phyloP scores from a whole-genome alignment of 1,140 invertebrate genomes.

The Sitobion miscanthi region DNA sequence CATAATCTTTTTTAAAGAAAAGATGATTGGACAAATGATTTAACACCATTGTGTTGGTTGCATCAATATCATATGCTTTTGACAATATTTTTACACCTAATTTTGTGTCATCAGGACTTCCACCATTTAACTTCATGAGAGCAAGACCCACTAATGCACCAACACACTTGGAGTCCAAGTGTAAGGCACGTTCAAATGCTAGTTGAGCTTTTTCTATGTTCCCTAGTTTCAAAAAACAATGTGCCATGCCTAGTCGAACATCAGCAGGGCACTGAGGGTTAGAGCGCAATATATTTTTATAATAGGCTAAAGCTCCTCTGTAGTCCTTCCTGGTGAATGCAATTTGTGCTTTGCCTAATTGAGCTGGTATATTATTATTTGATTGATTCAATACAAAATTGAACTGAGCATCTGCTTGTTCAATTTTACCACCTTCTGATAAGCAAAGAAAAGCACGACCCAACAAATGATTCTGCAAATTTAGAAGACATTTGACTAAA shows the following conservation, averaged over 20 bases:
- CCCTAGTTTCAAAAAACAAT: constrained; percentile 96
- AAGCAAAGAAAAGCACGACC: constrained; percentile 98
- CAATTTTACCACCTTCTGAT: constrained; percentile 98
- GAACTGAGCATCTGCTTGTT: constrained; percentile 99
- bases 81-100: constrained; percentile 95
- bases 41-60: constrained; percentile 98
- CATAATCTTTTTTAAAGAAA: constrained; percentile 98
- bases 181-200: constrained; percentile 94
- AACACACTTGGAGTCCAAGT: constrained; percentile 94
- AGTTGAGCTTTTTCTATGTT: constrained; percentile 95
- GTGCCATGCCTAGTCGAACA: constrained; percentile 96
- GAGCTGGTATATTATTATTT: constrained; percentile 93
- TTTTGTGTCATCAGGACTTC: constrained; percentile 90
- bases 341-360: constrained; percentile 98
- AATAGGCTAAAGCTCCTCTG: constrained; percentile 93
- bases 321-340: constrained; percentile 93
- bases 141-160: constrained; percentile 95
- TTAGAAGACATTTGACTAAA: constrained; percentile 58
- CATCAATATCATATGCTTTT: constrained; percentile 96
- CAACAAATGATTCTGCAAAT: constrained; percentile 87
- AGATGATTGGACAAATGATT: constrained; percentile 99
- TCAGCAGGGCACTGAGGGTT: constrained; percentile 97
- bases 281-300: constrained; percentile 94
- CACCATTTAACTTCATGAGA: constrained; percentile 91
- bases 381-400: constrained; percentile 98